Base-by-base conservation (phyloP, 1,140 invertebrate species). In the Zaprionus taronus region DNA sequence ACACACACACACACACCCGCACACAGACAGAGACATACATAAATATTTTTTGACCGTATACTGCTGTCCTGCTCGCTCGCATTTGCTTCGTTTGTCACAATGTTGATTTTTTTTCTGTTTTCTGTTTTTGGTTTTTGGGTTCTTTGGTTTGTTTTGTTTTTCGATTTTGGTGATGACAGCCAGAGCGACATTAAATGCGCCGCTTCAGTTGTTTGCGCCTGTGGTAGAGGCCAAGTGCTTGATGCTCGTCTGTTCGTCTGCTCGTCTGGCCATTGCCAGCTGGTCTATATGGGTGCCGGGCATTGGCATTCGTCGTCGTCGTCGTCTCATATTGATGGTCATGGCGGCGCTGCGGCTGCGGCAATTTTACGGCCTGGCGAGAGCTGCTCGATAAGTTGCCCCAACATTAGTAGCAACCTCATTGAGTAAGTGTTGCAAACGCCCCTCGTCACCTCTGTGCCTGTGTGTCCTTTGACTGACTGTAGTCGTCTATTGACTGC, bases 181-280 rank as follows among this genome's bases (percentile, higher is more conserved):
- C 84, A 81, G 84, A 89, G 72, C 84, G 84, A 87, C 84, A 87
- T 87, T 87, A 87, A 87, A 87, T 89, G 84, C 84, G 84, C 79
- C 84, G 84, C 84, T 87, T 89, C 84, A 81, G 81, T 84, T 87
- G 85, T 89, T 87, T 84, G 84, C 76, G 80, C 77, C 63, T 81
- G 84, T 70, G 80, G 80, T 77, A 57, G 73, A 78, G 81, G 74
- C 80, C 77, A 72, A 61, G 47, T 72, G 62, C 51, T 47, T 24
- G 53, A 34, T 34, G 31, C 31, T 34, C 31, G 31, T 34, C 26
- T 17, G 9, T 15, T 38, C 24, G 68, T 26, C 36, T 17, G 9
- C 22, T 38, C 24, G 68, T 26, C 36, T 76, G 72, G 70, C 72
- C 72, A 74, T 73, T 79, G 66, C 65, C 78, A 82, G 79, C 68